phyloP scores from a whole-genome alignment of 92 coral and sea anemone species.

The Virgularia gustaviana region DNA sequence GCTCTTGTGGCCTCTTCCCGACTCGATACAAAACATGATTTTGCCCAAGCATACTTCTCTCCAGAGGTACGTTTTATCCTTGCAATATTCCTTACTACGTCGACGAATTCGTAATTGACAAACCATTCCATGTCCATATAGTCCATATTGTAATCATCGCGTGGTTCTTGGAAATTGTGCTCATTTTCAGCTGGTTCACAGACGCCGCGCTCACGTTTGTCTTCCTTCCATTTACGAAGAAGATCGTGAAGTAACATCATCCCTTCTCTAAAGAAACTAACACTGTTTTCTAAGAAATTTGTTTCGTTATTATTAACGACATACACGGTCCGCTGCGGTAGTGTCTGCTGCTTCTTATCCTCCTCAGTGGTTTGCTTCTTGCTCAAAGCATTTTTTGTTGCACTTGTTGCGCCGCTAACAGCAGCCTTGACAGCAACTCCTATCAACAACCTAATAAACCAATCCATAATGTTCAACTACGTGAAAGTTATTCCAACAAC shows the following conservation, averaged over 20 bases:
- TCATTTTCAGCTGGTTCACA: neutral
- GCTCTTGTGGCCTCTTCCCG: conserved; percentile 37
- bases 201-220: neutral
- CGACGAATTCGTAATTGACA: neutral
- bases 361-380: neutral
- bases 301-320: neutral
- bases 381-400: neutral
- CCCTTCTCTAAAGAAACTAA: conserved; percentile 32
- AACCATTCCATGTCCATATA: neutral
- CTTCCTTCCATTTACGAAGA: too few relatives aligned
- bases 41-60: conserved; percentile 4
- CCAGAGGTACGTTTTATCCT: conserved; percentile 2
- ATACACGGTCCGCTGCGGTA: neutral
- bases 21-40: conserved; percentile 27
- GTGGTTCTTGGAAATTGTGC: neutral
- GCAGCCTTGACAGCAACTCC: neutral
- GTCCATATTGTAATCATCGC: neutral
- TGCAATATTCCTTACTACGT: neutral
- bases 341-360: neutral
- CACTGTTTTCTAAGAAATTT: conserved; percentile 6
- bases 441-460: too few relatives aligned
- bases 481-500: too few relatives aligned
- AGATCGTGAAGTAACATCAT: conserved; percentile 4
- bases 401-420: neutral
- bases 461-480: too few relatives aligned